Conservation (phyloP, 2,797 vertebrate species). For the Knipowitschia caucasica region DNA sequence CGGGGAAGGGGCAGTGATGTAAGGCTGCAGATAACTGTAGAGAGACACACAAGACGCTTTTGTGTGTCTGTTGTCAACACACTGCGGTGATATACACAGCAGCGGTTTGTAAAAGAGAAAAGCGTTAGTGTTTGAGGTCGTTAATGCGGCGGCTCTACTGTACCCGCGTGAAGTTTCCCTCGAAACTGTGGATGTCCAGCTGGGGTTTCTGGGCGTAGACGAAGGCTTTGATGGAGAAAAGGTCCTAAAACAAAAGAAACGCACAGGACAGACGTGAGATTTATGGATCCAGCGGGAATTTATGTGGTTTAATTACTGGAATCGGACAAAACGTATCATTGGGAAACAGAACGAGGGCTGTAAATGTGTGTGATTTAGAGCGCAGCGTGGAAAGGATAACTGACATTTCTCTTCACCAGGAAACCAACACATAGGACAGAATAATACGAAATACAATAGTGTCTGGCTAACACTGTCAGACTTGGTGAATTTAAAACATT, state of each 20-base stretch:
- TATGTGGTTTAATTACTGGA: not conserved
- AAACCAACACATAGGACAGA: too few species aligned
- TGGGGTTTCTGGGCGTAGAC: conserved; percentile 95
- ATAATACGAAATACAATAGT: too few species aligned
- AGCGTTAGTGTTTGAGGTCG: conserved; percentile 23
- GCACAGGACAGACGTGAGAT: not conserved
- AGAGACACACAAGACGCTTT: conserved; percentile 53
- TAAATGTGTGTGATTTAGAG: too few species aligned
- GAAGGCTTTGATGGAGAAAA: conserved; percentile 92
- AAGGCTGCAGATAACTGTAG: conserved; percentile 53
- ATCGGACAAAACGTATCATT: too few species aligned
- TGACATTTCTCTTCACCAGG: too few species aligned
- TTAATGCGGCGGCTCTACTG: conserved; percentile 65
- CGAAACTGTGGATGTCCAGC: conserved; percentile 97
- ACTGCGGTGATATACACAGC: conserved; percentile 37
- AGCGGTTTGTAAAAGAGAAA: conserved; percentile 18
- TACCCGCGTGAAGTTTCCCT: conserved; percentile 97
- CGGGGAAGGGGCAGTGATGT: conserved; percentile 60
- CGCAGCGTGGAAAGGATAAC: too few species aligned
- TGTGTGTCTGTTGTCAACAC: conserved; percentile 52
- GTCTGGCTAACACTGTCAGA: too few species aligned
- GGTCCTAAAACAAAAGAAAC: conserved; percentile 78
- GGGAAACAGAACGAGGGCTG: too few species aligned
- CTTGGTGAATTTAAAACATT: too few species aligned
- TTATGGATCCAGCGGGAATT: too few species aligned